Percentiles rank a stretch among this genome's conserved stretches.
Evolutionary conservation across 2,797 vertebrate species (phyloP).

Genomic region (Hirundo rustica): DNA sequence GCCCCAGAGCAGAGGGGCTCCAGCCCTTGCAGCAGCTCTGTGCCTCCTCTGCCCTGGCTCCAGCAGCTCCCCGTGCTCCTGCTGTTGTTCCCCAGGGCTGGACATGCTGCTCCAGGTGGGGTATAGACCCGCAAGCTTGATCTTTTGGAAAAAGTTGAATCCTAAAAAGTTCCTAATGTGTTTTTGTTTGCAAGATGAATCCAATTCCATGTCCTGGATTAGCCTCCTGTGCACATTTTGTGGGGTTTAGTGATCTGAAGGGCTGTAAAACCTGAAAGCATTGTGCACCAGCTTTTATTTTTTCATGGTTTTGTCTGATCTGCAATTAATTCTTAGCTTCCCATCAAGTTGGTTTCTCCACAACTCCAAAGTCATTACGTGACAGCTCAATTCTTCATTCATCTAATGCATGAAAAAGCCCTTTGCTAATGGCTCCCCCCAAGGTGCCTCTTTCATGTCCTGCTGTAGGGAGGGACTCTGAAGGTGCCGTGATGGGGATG

Average conservation of each 20-base stretch:
- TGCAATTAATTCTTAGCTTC: neutral
- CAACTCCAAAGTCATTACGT: neutral
- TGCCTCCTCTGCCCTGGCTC: neutral
- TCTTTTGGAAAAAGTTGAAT: neutral
- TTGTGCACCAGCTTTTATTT: neutral
- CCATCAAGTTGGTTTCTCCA: neutral
- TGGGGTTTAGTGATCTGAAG: neutral
- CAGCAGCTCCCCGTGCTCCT: neutral
- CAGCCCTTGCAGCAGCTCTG: neutral
- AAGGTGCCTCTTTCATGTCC: neutral
- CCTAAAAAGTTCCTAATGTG: neutral
- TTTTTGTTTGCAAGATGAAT: neutral
- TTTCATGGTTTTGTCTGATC: neutral
- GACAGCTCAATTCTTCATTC: neutral
- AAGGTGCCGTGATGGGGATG: rapidly evolving
- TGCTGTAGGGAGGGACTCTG: neutral
- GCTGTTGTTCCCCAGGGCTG: neutral
- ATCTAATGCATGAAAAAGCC: neutral
- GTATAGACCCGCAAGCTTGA: neutral
- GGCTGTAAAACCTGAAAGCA: neutral
- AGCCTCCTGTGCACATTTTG: neutral
- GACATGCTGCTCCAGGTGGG: neutral
- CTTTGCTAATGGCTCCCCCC: neutral
- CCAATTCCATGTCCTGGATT: neutral
- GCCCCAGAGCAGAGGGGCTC: neutral